These are phyloP conservation scores for Rhinogobius similis DNA, from an alignment of 2,113 vertebrate species.

Conservation along the genomic window DNA sequence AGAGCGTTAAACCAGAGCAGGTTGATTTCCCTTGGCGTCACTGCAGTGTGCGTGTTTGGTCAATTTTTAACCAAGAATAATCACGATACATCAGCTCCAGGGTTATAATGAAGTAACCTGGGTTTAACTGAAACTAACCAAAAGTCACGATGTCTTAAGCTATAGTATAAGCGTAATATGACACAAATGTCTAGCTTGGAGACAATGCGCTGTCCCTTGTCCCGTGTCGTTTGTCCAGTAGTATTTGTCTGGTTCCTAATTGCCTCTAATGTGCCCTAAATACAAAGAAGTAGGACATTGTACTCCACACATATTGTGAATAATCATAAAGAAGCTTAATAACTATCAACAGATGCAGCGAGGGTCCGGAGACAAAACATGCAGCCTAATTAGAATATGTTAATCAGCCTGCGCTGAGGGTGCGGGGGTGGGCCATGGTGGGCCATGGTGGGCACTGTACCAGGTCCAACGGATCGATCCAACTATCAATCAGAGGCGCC, in stretches of 20 bases:
- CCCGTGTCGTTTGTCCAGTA: slow-evolving; percentile 2
- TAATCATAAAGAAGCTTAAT: slow-evolving; percentile 36
- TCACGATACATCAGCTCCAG: background rate
- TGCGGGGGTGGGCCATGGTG: slow-evolving; percentile 8
- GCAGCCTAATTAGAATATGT: slow-evolving; percentile 72
- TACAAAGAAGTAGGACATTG: slow-evolving; percentile 56
- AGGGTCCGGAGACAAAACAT: slow-evolving; percentile 54
- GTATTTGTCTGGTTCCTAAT: slow-evolving; percentile 48
- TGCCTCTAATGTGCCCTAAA: slow-evolving; percentile 66
- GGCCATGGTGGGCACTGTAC: slow-evolving; percentile 11
- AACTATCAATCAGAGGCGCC: slow-evolving; percentile 14
- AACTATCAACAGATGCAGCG: slow-evolving; percentile 66
- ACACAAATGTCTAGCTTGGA: too few species aligned
- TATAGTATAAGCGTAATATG: too few species aligned
- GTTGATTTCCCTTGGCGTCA: slow-evolving; percentile 37
- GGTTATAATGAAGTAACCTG: background rate
- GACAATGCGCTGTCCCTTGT: background rate
- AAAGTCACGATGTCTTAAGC: background rate
- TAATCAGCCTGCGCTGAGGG: slow-evolving; percentile 44
- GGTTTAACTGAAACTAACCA: background rate
- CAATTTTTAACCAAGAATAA: slow-evolving; percentile 8
- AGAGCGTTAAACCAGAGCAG: slow-evolving; percentile 14
- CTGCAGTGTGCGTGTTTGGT: slow-evolving; percentile 17
- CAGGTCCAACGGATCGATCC: slow-evolving; percentile 43
- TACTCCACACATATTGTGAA: slow-evolving; percentile 46